Base-by-base conservation (phyloP, 2,797 vertebrate genomes). In the Thaleichthys pacificus region DNA sequence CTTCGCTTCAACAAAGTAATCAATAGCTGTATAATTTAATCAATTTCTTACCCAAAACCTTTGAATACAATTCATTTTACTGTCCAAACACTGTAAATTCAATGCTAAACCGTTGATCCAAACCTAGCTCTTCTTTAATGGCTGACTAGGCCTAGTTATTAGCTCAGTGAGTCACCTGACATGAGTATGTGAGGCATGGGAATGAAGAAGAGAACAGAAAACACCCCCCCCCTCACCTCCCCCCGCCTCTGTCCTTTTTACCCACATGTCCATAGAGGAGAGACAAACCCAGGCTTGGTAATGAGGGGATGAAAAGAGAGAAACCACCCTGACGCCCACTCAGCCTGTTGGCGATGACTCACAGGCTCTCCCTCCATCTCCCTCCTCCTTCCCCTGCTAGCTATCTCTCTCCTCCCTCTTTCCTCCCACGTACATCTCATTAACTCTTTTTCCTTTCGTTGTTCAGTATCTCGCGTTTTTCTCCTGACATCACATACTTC, bases 231-330 rank as follows among this genome's bases (percentile, higher is more conserved):
- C 56, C 63, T 24, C 24, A 24, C 24, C 24, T 24, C 74, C 72
- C 72, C 12, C 71, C 63, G 21, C 62, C 62, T 69, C 61, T 70
- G 77, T 72, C 49, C 38, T 63, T 73, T 71, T 76, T 30, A 22
- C 5, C 28, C 60, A 67, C 42, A 58, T 21, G 60, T 66, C 74
- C 70, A 62, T 61, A 32, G 61, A 77, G 73, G 19, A 56, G 24
- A 64, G 62, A 72, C 62, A 49, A 24, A 2, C 24, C n/a, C 24
- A 21, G 66, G 60, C 15, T 22, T 9, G 56, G 66, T 83, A 76
- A 85, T 78, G 64, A 84, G 77, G 77, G 77, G 79, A 73, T 73
- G 61, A 81, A 77, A 49, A 65, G 66, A 28, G 22, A 62, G 58
- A 74, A 72, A 56, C 61, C 73, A 22, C 66, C 28, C 9, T 24